Evolutionary conservation across 1,140 invertebrate species (phyloP), one percentile per base, ranked within the genome.

Genomic region (Leptopilina boulardi): DNA sequence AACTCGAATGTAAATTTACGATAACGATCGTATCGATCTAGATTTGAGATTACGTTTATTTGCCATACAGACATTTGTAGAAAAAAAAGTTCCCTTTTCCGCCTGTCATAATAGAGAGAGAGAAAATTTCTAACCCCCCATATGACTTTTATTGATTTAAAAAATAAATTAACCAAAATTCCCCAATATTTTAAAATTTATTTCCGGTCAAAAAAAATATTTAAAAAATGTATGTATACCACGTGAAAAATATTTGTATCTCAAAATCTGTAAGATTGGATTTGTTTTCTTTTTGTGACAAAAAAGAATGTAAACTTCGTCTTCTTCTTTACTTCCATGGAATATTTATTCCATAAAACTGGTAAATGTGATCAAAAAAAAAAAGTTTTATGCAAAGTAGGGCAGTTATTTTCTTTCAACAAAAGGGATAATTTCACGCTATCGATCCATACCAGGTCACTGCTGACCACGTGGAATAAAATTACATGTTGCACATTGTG

Each of bases 1-100:
- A 66, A 66, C 56, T 30, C 56, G 56, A 30, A 66, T 66, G 56
- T 66, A 66, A 66, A 66, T 34, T 23, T 59, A n/a, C 26, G 23
- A 66, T 66, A 66, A 66, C 56, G 56, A 66, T 66, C 56, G 23
- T 34, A 66, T 66, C 26, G 56, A 66, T 30, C 23, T 4, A 66
- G 56, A 66, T 66, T 66, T 30, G 56, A 66, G 56, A 66, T 66
- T 34, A 66, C 23, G 21, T 30, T 66, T 34, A 66, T 66, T 66
- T 66, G 56, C 8, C 56, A 30, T 30, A 1, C 23, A 30, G 21
- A 30, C 3, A 11, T n/a, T 30, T 15, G 13, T 23, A 23, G 26
- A 66, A 66, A 66, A 66, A n/a, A n/a, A 30, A 23, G 56, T 4
- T 30, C 56, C 13, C 13, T 47, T 51, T 51, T 34, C 9, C 21